Evolutionary conservation across 2,888 invertebrate genomes (phyloP), one percentile per base, ranked within the genome.

Genomic region (Oeneis ivallda): DNA sequence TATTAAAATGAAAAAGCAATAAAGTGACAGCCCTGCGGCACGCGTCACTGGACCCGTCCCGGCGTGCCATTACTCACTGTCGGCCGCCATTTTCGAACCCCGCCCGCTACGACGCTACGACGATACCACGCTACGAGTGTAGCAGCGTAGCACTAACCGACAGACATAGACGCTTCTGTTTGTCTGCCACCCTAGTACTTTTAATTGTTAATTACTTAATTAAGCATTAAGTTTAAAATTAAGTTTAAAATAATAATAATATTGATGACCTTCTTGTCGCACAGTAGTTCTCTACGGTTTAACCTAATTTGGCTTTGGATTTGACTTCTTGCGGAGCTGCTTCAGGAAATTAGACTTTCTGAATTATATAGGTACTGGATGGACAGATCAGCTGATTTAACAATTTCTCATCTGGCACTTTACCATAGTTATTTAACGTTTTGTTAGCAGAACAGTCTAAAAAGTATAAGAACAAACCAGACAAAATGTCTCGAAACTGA

Each of bases 31-130:
- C 90, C 90, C 92, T 91, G 79, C 56, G 76, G 83, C 83, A 89
- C 90, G 92, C 90, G 91, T 92, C 91, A 90, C 87, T 86, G 90
- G 89, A 86, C 89, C 85, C 91, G 88, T 91, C 90, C 85, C 87
- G 81, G 82, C 78, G 79, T 79, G 85, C 92, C 90, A 92, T 92
- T 92, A 91, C 85, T 92, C 92, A 92, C 79, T 89, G 92, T 92
- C 92, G 86, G 81, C 84, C 87, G 88, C 91, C 90, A 90, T 89
- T 87, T 89, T 86, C 87, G 83, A 81, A 76, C 88, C 88, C 80
- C 90, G 87, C 90, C 90, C 86, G 86, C 87, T 87, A 86, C 87
- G 88, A 76, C 71, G 83, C 82, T 79, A 77, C 79, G 78, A 68
- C 68, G 79, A 83, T 83, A 82, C 83, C 81, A 74, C 47, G 78